A percentile compares a stretch with the other conserved stretches of the same genome.
Conservation (phyloP, 1,140 invertebrate species). For the Helicoverpa zea region DNA sequence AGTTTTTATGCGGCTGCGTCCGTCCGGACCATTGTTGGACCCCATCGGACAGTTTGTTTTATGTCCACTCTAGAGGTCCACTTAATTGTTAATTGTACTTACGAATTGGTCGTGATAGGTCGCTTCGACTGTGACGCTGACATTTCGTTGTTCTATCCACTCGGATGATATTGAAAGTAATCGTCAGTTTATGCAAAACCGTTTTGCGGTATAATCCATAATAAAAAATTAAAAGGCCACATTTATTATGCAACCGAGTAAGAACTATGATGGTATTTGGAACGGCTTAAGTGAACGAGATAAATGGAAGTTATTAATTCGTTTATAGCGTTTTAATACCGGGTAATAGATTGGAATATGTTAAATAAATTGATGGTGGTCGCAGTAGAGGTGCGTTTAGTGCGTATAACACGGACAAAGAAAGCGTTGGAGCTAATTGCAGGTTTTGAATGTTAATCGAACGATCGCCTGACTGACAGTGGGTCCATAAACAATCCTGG, state of each 20-base stretch:
- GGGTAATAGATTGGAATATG: slow-evolving; percentile 20
- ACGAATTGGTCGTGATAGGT: slow-evolving; percentile 66
- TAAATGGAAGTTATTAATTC: slow-evolving; percentile 18
- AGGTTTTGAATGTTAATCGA: slow-evolving; percentile 73
- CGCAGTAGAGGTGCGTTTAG: not conserved
- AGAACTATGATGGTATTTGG: not conserved
- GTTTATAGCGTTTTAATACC: slow-evolving; percentile 17
- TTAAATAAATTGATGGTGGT: slow-evolving; percentile 1
- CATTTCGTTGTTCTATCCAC: slow-evolving; percentile 37
- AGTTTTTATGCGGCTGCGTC: slow-evolving; percentile 75
- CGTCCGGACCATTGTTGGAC: slow-evolving; percentile 71
- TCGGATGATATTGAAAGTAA: slow-evolving; percentile 52
- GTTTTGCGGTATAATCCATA: not conserved
- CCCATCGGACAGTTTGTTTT: slow-evolving; percentile 70
- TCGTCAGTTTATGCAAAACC: slow-evolving; percentile 35
- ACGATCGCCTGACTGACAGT: slow-evolving; percentile 67
- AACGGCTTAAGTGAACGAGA: not conserved
- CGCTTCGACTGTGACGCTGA: slow-evolving; percentile 48
- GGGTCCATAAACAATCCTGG: slow-evolving; percentile 69
- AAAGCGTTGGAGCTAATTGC: slow-evolving; percentile 70
- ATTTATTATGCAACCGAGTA: slow-evolving; percentile 11
- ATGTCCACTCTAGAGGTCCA: slow-evolving; percentile 61
- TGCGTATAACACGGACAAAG: slow-evolving; percentile 25
- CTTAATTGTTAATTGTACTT: slow-evolving; percentile 65
- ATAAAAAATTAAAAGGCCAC: slow-evolving; percentile 29